Base-by-base conservation (phyloP, 2,113 vertebrate species). In the Rhizomys pruinosus region DNA sequence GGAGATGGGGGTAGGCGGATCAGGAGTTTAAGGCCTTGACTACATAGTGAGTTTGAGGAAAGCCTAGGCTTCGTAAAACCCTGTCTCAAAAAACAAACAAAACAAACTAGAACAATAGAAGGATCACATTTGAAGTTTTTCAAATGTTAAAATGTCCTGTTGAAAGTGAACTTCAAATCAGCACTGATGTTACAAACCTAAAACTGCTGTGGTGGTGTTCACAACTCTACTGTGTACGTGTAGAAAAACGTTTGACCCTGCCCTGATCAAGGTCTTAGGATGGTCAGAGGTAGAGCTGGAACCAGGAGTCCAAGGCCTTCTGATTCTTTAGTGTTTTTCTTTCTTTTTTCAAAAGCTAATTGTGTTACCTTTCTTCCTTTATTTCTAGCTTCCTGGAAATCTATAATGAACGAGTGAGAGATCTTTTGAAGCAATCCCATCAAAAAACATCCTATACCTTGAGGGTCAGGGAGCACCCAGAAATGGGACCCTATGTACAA, bases 401-500 rank as follows among this genome's bases (percentile, higher is more conserved):
- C 97, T 99, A 99, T 93, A 99, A 99, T 1, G 99, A 99, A 94
- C 99, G 99, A 1, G 99, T 99, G 3, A 97, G 99, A 77, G 99
- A 99, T 97, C 96, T 99, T 87, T 97, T 99, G 80, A 98, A 98
- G 59, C 97, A 97, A 59, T 97, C 98, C 47, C 98, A 99, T 87
- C 97, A 96, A 96, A 99, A 99, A 97, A 99, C 99, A 89, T 98
- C 98, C 61, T 97, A 97, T 11, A 97, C 98, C 10, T 96, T 99
- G 55, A 98, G 98, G 72, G 97, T 98, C 76, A 94, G 98, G 61
- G 98, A 98, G 55, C 97, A 98, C 72, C 97, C 99, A 15, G 99
- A 99, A 87, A 99, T 98, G 95, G 99, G 99, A 1, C 99, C 99
- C 0, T 99, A 99, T 32, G 99, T 99, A 2, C 99, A 99, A 98